Conservation (phyloP, 2,888 invertebrate species). For the Thereva unica region DNA sequence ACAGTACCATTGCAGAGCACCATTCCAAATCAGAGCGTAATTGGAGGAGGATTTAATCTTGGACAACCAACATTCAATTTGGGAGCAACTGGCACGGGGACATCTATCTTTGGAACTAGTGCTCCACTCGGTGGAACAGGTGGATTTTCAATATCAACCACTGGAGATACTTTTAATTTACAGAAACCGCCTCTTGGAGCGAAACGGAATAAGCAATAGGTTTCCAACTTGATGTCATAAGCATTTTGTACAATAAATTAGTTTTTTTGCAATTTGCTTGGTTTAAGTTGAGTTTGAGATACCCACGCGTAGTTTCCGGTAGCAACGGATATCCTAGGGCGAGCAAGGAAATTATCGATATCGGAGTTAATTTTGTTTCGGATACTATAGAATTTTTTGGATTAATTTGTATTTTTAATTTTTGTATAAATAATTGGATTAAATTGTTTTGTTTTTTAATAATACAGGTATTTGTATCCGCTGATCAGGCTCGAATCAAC, state of each 20-base stretch:
- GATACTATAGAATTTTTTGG: too few relatives aligned
- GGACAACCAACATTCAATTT: slow-evolving; percentile 32
- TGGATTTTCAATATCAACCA: slow-evolving; percentile 15
- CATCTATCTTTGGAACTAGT: slow-evolving; percentile 22
- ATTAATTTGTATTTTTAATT: too few relatives aligned
- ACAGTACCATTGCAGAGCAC: slow-evolving; percentile 51
- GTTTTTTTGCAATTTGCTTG: not conserved
- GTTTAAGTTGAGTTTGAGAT: too few relatives aligned
- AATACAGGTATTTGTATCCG: too few relatives aligned
- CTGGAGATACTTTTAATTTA: slow-evolving; percentile 62
- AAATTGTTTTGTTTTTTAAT: too few relatives aligned
- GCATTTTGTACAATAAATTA: not conserved
- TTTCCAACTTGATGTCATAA: not conserved
- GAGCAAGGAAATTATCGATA: too few relatives aligned
- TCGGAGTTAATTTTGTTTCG: too few relatives aligned
- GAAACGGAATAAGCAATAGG: slow-evolving; percentile 71
- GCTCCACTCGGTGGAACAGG: slow-evolving; percentile 42
- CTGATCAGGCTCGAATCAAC: too few relatives aligned
- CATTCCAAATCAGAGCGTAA: slow-evolving; percentile 55
- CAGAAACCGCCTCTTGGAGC: slow-evolving; percentile 71
- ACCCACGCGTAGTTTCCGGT: too few relatives aligned
- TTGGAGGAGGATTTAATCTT: slow-evolving; percentile 52
- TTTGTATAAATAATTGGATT: too few relatives aligned
- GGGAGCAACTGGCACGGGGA: slow-evolving; percentile 3
- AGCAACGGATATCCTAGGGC: too few relatives aligned